phyloP scores from a whole-genome alignment of 2,888 invertebrate species.

The Macaria liturata region DNA sequence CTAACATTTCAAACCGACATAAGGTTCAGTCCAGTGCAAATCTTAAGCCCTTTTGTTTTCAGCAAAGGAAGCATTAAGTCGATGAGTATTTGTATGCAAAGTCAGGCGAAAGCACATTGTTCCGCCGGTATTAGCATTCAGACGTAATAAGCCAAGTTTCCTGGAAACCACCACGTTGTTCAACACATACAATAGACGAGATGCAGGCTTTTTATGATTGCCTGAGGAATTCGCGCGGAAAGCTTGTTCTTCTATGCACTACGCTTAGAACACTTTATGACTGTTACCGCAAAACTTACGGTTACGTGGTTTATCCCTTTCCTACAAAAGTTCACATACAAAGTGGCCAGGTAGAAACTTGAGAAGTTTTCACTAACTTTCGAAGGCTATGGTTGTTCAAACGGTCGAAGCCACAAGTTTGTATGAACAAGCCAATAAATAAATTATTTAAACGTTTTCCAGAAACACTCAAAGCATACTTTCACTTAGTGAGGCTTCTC shows the following conservation, averaged over 20 bases:
- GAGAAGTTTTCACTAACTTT: conserved; percentile 13
- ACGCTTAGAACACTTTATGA: too few relatives aligned
- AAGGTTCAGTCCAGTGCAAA: conserved; percentile 10
- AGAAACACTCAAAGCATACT: conserved; percentile 26
- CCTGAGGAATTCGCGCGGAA: conserved; percentile 36
- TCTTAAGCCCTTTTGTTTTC: conserved; percentile 26
- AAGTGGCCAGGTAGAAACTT: conserved; percentile 8
- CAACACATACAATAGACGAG: too few relatives aligned
- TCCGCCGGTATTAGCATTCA: conserved; percentile 63
- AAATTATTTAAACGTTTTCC: conserved; percentile 17
- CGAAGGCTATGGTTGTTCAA: conserved; percentile 5
- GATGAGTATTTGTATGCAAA: conserved; percentile 33
- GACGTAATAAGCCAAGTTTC: conserved; percentile 46
- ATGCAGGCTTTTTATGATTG: conserved; percentile 41
- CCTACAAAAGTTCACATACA: too few relatives aligned
- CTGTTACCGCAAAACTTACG: too few relatives aligned
- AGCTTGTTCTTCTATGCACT: conserved; percentile 1
- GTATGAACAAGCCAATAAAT: conserved; percentile 22
- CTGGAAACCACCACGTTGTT: conserved; percentile 45
- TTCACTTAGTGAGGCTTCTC: conserved; percentile 48
- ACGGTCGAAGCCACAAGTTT: conserved; percentile 10
- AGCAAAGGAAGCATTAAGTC: conserved; percentile 31
- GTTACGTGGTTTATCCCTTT: too few relatives aligned
- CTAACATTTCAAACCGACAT: too few relatives aligned
- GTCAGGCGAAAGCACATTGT: conserved; percentile 44